Evolutionary conservation across 2,113 vertebrate species (phyloP).

Genomic region (Podarcis muralis): DNA sequence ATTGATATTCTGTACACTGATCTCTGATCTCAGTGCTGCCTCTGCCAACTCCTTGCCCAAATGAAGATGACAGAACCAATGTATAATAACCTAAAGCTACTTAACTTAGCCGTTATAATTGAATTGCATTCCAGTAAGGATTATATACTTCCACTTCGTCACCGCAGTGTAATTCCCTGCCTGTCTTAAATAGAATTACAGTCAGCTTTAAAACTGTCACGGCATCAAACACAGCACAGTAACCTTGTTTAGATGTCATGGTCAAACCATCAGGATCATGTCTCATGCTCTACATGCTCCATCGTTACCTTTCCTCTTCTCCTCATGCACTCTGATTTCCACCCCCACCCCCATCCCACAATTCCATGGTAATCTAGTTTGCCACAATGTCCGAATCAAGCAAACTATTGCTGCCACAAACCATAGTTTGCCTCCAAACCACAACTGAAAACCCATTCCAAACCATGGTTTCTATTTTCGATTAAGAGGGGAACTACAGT

Average conservation of each 20-base stretch:
- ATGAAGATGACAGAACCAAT: conserved; percentile 10
- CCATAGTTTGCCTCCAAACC: background rate
- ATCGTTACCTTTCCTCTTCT: background rate
- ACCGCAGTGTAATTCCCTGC: background rate
- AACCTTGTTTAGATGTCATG: background rate
- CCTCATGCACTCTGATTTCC: background rate
- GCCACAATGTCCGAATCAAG: background rate
- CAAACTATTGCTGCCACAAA: background rate
- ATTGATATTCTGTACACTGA: conserved; percentile 1
- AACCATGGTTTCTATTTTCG: background rate
- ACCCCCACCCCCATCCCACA: background rate
- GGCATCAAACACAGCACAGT: background rate
- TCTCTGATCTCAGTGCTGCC: conserved; percentile 8
- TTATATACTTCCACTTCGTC: background rate
- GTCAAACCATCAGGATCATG: background rate
- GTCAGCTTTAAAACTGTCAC: conserved; percentile 5
- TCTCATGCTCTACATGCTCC: background rate
- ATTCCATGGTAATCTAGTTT: background rate
- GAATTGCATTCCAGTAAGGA: conserved; percentile 16
- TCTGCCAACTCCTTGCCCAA: background rate
- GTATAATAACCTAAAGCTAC: background rate
- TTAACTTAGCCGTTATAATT: conserved; percentile 20
- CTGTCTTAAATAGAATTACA: background rate
- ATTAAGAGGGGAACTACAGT: background rate
- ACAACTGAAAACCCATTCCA: background rate